Base-by-base conservation (phyloP, 2,797 vertebrate species). In the Sebastes minor region DNA sequence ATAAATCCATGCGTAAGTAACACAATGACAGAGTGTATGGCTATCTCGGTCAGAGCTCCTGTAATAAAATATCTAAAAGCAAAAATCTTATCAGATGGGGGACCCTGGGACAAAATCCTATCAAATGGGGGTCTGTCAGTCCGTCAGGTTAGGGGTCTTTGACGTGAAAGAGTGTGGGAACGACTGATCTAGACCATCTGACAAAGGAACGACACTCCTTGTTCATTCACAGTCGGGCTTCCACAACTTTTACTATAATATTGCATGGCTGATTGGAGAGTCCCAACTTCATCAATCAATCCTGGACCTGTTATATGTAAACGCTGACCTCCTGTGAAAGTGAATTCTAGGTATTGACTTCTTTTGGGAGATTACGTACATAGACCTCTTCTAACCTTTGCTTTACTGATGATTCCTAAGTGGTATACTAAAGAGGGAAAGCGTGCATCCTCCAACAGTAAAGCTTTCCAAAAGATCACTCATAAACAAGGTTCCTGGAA, bases 401-500 rank as follows among this genome's bases (percentile, higher is more conserved):
- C 30, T 79, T 63, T 23, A 63, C 74, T 74, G 59, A 75, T 59
- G 53, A 81, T 66, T 63, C 25, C 46, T 61, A 72, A 80, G 46
- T 68, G 8, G 25, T 49, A 67, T 18, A 42, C 62, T 68, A 70
- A 84, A 81, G 69, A 86, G 28, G 60, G 74, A 78, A 78, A 66
- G 42, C 9, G 32, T 32, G 14, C 76, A 78, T 76, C 57, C 32
- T 81, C 71, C 56, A 76, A 87, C 70, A 77, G 68, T 78, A 84
- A 89, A 91, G 64, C 59, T 75, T 87, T 83, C 73, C 82, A 80
- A 90, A 85, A 25, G 52, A 78, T 89, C 67, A 81, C 88, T 90
- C 83, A 81, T 91, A 83, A 93, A 92, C 76, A 82, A 49, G 28
- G 56, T 68, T 91, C 73, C 85, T 85, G 80, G 74, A 89, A 79